A percentile compares a stretch with the other conserved stretches of the same genome.
Conservation (phyloP, 2,113 vertebrate genomes). For the Marcusenius ussheri region DNA sequence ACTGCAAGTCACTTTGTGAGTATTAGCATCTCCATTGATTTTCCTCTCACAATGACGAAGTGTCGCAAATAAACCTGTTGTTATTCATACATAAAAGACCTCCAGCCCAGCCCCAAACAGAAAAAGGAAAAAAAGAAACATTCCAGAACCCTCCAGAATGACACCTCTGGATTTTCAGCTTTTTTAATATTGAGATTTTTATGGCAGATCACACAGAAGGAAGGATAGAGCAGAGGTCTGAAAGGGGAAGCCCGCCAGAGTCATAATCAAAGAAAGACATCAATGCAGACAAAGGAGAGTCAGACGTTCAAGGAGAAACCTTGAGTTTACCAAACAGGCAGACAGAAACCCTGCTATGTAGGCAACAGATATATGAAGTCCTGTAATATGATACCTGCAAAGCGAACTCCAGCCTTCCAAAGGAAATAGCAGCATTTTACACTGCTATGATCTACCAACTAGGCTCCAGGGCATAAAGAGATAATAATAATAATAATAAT, state of each 20-base stretch:
- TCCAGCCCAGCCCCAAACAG: not conserved
- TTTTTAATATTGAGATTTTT: not conserved
- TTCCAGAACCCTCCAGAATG: not conserved
- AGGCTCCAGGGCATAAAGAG: not conserved
- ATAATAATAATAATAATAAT: not conserved
- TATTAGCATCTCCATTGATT: not conserved
- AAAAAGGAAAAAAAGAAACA: not conserved
- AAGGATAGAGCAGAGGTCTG: not conserved
- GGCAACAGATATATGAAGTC: not conserved
- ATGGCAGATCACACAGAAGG: not conserved
- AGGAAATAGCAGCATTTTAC: not conserved
- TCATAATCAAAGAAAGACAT: not conserved
- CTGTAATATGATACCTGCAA: not conserved
- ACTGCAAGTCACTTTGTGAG: slow-evolving; percentile 37
- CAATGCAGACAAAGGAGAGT: not conserved
- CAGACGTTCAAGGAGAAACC: not conserved
- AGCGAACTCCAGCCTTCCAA: not conserved
- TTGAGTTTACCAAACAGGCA: not conserved
- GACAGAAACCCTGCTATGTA: not conserved
- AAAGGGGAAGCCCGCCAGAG: not conserved
- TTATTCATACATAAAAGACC: not conserved
- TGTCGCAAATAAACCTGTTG: not conserved
- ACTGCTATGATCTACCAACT: not conserved
- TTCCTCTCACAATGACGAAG: not conserved
- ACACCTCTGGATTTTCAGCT: not conserved